Evolutionary conservation across 1,140 invertebrate species (phyloP).

Genomic region (Drosophila ficusphila): DNA sequence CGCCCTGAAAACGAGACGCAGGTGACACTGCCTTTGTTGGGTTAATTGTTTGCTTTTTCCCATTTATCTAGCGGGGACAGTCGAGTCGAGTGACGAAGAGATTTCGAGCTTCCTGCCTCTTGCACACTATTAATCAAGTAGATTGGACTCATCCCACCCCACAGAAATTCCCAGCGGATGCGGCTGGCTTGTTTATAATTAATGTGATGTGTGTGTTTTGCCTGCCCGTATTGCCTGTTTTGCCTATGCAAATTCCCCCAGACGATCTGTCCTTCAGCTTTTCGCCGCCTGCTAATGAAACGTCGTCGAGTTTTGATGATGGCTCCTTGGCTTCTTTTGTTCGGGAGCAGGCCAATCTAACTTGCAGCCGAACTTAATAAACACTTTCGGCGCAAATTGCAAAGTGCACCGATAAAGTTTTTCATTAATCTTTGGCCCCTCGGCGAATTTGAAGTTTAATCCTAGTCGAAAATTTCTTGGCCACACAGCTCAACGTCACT

Average conservation of each 20-base stretch:
- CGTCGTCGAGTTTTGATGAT: constrained; percentile 77
- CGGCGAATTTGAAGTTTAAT: constrained; percentile 53
- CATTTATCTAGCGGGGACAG: constrained; percentile 62
- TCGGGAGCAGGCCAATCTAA: constrained; percentile 59
- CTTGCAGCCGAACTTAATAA: constrained; percentile 74
- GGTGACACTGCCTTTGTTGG: constrained; percentile 59
- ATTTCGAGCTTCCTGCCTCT: constrained; percentile 58
- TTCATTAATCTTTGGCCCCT: constrained; percentile 63
- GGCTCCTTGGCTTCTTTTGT: constrained; percentile 27
- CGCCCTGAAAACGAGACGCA: constrained; percentile 44
- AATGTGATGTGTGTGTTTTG: constrained; percentile 58
- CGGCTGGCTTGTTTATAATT: constrained; percentile 69
- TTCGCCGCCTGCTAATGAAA: constrained; percentile 64
- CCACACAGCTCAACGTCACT: constrained; percentile 50
- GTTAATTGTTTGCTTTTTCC: constrained; percentile 76
- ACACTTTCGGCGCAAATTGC: constrained; percentile 47
- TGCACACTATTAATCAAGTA: constrained; percentile 79
- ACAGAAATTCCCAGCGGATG: constrained; percentile 14
- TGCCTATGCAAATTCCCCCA: constrained; percentile 69
- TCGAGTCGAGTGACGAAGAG: constrained; percentile 51
- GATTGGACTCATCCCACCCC: constrained; percentile 54
- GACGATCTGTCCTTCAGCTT: constrained; percentile 29
- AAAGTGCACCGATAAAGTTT: constrained; percentile 59
- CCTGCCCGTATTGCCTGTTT: constrained; percentile 1
- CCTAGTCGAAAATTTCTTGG: constrained; percentile 37